Percentiles rank a stretch among this genome's conserved stretches.
phyloP scores from a whole-genome alignment of 2,888 invertebrate species.

The Atethmia centrago region DNA sequence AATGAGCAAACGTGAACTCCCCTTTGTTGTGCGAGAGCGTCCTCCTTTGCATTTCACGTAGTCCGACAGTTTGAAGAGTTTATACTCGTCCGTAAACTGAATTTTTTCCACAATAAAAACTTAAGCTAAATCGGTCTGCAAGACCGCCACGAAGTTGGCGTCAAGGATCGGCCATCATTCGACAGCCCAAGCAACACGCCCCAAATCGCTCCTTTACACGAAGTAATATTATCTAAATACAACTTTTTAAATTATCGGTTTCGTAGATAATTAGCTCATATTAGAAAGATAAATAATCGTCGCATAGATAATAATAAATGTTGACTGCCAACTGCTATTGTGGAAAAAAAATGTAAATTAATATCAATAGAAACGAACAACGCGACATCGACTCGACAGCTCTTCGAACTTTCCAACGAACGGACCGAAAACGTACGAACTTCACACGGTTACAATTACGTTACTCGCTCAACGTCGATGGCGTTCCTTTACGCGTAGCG shows the following conservation, averaged over 20 bases:
- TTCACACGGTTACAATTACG: slow-evolving; percentile 43
- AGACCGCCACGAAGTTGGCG: slow-evolving; percentile 85
- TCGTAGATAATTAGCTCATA: not conserved
- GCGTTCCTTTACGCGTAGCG: slow-evolving; percentile 37
- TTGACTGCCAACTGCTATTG: not conserved
- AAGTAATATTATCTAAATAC: not conserved
- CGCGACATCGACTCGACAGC: not conserved
- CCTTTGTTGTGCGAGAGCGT: slow-evolving; percentile 88
- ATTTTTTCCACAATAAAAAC: slow-evolving; percentile 76
- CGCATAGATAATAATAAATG: not conserved
- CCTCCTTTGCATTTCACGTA: slow-evolving; percentile 90
- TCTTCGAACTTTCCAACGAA: too few relatives aligned
- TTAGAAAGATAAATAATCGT: not conserved
- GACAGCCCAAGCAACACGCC: slow-evolving; percentile 81
- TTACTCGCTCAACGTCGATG: slow-evolving; percentile 1
- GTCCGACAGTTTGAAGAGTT: slow-evolving; percentile 79
- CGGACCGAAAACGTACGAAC: slow-evolving; percentile 41
- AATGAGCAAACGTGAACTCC: slow-evolving; percentile 80
- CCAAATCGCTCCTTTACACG: slow-evolving; percentile 70
- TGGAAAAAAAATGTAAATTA: not conserved
- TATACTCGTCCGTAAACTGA: slow-evolving; percentile 76
- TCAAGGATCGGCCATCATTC: slow-evolving; percentile 82
- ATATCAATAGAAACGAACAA: not conserved
- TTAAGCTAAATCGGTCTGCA: slow-evolving; percentile 76
- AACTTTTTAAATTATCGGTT: not conserved